Evolutionary conservation across 2,797 vertebrate species (phyloP), one percentile per base, ranked within the genome.

Genomic region (Serranus cabrilla): DNA sequence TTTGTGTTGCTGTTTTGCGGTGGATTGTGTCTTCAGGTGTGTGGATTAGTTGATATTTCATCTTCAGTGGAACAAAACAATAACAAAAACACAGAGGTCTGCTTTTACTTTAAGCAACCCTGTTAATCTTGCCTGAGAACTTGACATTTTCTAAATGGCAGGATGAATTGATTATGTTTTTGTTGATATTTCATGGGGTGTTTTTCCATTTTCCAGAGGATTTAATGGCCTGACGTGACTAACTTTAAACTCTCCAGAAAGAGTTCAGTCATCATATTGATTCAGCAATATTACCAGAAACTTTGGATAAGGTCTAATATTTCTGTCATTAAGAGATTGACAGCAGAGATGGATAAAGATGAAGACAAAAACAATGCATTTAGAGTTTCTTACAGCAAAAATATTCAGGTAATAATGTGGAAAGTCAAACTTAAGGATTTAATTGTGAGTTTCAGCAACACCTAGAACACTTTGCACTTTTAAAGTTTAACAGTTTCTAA

Each of bases 111-210:
- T n/a, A 54, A 59, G 3, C 23, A n/a, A 37, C 9, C 10, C 20
- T 18, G 23, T 23, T 64, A 59, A 68, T 83, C 51, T 49, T 27
- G 8, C 31, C 46, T 55, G 23, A 52, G 31, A 49, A 34, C 10
- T 12, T 80, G 66, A 77, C 66, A 71, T 76, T 85, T 23, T 55
- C 39, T 39, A 61, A 81, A 81, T 76, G 69, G 72, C 64, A 80
- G 25, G 16, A 54, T 51, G 34, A 42, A 79, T 71, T 67, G 57
- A 80, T 71, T 47, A 16, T 60, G 23, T 27, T 60, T 39, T 66
- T 39, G 23, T 55, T 73, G 34, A 49, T 63, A 47, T 65, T 63
- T 50, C 45, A 13, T 6, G 0, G 1, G 34, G 17, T 40, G n/a
- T 39, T 65, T 67, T 39, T 45, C 1, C 21, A 46, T 34, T 59